A percentile compares a stretch with the other conserved stretches of the same genome.
These are phyloP conservation scores for Oscheius sp. DNA, from an alignment of 2,888 invertebrate genomes.

Conservation along the genomic window DNA sequence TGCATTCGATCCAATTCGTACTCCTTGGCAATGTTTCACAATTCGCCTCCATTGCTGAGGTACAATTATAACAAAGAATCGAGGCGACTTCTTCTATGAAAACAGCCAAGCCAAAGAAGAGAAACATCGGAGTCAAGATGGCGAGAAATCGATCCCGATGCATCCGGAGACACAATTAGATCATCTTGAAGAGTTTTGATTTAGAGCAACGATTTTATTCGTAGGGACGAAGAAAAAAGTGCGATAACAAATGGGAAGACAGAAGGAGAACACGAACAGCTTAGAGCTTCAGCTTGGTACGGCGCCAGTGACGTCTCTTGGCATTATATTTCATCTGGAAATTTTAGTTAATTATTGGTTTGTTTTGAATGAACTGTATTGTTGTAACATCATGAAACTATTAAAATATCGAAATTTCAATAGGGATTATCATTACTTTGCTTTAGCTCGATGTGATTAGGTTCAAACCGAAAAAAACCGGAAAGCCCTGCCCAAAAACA, in stretches of 20 bases:
- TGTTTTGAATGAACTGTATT: no score
- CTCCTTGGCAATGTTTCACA: slow-evolving; percentile 38
- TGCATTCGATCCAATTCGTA: slow-evolving; percentile 39
- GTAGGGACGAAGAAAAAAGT: slow-evolving; percentile 1
- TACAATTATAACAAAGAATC: slow-evolving; percentile 41
- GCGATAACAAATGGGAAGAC: slow-evolving; percentile 10
- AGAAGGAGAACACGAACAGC: neutral
- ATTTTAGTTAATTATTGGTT: neutral
- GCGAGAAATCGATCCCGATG: neutral
- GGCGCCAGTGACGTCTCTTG: slow-evolving; percentile 71
- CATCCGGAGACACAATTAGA: slow-evolving; percentile 17
- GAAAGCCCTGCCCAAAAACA: neutral
- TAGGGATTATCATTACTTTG: slow-evolving; percentile 1
- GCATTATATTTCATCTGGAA: slow-evolving; percentile 73
- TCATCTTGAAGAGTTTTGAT: slow-evolving; percentile 6
- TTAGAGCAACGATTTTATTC: slow-evolving; percentile 22
- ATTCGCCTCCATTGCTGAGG: slow-evolving; percentile 31
- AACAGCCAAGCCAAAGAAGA: neutral
- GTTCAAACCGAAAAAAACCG: neutral
- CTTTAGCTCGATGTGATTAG: neutral
- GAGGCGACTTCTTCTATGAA: neutral
- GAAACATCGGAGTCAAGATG: neutral
- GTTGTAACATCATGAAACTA: slow-evolving; percentile 9
- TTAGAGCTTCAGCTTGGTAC: slow-evolving; percentile 71
- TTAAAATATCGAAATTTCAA: neutral